Base-by-base conservation (phyloP, 2,888 invertebrate species). In the Melanophora roralis region DNA sequence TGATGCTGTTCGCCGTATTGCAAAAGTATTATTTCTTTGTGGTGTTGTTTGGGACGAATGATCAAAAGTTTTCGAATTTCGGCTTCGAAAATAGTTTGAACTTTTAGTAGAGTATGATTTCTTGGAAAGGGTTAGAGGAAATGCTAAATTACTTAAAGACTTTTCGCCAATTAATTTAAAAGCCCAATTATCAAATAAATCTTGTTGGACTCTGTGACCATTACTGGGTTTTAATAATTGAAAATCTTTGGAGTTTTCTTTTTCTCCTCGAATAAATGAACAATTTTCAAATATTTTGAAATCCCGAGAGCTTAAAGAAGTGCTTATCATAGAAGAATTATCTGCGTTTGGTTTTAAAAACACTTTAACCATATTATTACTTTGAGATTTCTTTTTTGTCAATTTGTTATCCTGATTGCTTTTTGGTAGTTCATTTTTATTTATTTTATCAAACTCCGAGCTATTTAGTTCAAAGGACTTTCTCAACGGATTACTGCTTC, bases 261-360 rank as follows among this genome's bases (percentile, higher is more conserved):
- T n/a, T n/a, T n/a, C n/a, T n/a, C n/a, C n/a, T n/a, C n/a, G n/a
- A n/a, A n/a, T n/a, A n/a, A n/a, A n/a, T n/a, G n/a, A n/a, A n/a
- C n/a, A n/a, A n/a, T n/a, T n/a, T n/a, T n/a, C n/a, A n/a, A n/a
- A n/a, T n/a, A n/a, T n/a, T n/a, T n/a, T n/a, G n/a, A n/a, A n/a
- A n/a, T n/a, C n/a, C n/a, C n/a, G n/a, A n/a, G n/a, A n/a, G n/a
- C n/a, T n/a, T n/a, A n/a, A n/a, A n/a, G n/a, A n/a, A n/a, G 87
- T 84, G 11, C 84, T 82, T 69, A 82, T 81, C n/a, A 86, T 76
- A 0, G 72, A 55, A 0, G 84, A 81, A 6, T 82, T 82, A 64
- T 84, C 84, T 19, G 83, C 84, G 38, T 84, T 82, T 0, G 86
- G 87, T 60, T 88, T 86, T 14, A 88, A 76, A 14, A 88, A 83